These are phyloP conservation scores for Acanthosepion lycidas DNA, from an alignment of 2,888 invertebrate species.

Conservation along the genomic window DNA sequence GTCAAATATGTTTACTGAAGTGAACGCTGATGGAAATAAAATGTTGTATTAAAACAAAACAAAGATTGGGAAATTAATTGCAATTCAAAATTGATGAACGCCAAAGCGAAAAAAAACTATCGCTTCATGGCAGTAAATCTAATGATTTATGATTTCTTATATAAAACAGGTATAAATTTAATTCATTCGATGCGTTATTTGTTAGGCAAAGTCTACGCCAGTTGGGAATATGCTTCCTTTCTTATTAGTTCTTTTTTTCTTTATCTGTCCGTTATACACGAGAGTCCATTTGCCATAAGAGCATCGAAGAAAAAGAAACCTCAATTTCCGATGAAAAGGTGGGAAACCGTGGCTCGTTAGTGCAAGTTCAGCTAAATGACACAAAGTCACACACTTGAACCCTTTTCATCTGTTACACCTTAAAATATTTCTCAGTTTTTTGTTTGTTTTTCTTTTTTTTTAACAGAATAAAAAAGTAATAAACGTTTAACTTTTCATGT, in stretches of 20 bases:
- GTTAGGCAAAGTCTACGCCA: background rate
- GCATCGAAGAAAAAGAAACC: too few relatives aligned
- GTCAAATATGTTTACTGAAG: background rate
- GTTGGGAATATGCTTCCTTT: background rate
- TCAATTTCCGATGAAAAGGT: too few relatives aligned
- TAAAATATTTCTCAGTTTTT: too few relatives aligned
- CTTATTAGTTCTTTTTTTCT: background rate
- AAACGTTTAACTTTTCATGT: too few relatives aligned
- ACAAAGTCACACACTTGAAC: too few relatives aligned
- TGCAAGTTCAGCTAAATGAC: too few relatives aligned
- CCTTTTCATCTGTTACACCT: too few relatives aligned
- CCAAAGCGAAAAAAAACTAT: background rate
- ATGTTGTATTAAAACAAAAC: background rate
- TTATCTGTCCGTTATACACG: background rate
- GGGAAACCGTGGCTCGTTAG: too few relatives aligned
- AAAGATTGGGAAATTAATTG: background rate
- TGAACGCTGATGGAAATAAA: background rate
- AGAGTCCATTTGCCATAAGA: too few relatives aligned
- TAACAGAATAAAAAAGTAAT: too few relatives aligned
- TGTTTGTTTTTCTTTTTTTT: too few relatives aligned
- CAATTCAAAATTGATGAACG: background rate
- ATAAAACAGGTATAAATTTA: background rate
- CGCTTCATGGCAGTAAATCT: constrained; percentile 6
- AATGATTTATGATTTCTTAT: background rate
- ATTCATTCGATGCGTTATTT: background rate